A percentile compares a stretch with the other conserved stretches of the same genome.
Evolutionary conservation across 2,888 invertebrate species (phyloP).

Genomic region (Helicoverpa assulta): DNA sequence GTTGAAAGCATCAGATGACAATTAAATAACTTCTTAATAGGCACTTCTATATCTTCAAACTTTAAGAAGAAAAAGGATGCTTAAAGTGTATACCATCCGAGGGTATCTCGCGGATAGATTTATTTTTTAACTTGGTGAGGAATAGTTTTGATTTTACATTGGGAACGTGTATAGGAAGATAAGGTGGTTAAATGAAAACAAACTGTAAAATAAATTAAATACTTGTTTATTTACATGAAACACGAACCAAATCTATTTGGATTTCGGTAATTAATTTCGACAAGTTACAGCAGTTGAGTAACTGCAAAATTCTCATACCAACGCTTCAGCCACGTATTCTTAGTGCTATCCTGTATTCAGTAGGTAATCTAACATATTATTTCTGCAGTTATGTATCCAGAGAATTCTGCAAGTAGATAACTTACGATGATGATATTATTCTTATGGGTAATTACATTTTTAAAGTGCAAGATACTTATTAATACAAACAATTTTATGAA

Average conservation of each 20-base stretch:
- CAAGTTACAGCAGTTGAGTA: conserved; percentile 80
- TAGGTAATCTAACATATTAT: conserved; percentile 34
- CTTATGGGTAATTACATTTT: conserved; percentile 80
- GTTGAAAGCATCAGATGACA: too few species aligned
- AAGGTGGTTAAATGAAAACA: conserved; percentile 62
- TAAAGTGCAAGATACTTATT: conserved; percentile 84
- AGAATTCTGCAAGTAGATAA: conserved; percentile 75
- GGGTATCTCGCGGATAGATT: too few species aligned
- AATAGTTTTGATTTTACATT: too few species aligned
- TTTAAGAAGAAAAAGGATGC: too few species aligned
- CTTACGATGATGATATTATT: conserved; percentile 68
- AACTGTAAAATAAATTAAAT: conserved; percentile 83
- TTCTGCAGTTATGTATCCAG: conserved; percentile 58
- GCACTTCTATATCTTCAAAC: too few species aligned
- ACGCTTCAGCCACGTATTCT: conserved; percentile 42
- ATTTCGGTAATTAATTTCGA: conserved; percentile 81
- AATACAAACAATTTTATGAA: conserved; percentile 77
- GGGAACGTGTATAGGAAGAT: too few species aligned
- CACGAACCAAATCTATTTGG: conserved; percentile 86
- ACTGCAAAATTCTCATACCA: conserved; percentile 76
- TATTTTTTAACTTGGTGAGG: too few species aligned
- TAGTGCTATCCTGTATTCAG: conserved; percentile 50
- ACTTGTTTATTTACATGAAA: conserved; percentile 90
- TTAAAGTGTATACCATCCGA: too few species aligned
- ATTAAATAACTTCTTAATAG: too few species aligned